Evolutionary conservation across 1,140 invertebrate genomes (phyloP).

Genomic region (Cryptotermes secundus): DNA sequence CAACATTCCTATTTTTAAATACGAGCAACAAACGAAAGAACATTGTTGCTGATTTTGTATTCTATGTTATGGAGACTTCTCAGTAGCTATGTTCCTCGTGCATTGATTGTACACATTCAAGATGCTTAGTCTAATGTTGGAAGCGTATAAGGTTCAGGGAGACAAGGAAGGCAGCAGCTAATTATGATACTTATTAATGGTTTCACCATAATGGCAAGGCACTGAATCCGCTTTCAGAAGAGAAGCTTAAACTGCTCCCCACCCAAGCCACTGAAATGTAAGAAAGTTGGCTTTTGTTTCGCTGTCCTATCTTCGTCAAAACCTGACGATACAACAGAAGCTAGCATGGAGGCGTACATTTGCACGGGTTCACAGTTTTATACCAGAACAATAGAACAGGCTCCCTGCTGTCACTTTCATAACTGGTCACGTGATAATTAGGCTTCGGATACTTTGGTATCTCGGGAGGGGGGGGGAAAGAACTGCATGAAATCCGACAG

Average conservation of each 20-base stretch:
- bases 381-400: background rate
- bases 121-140: background rate
- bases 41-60: too few species aligned
- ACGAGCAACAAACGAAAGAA: too few species aligned
- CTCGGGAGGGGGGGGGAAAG: background rate
- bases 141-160: background rate
- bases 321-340: too few species aligned
- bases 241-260: background rate
- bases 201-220: background rate
- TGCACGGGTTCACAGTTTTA: background rate
- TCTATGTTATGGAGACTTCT: too few species aligned
- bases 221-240: background rate
- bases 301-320: background rate
- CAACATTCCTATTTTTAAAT: too few species aligned
- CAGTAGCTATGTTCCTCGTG: background rate
- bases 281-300: background rate
- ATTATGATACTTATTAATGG: slow-evolving; percentile 6
- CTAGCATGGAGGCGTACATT: background rate
- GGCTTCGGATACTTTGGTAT: background rate
- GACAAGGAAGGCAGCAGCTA: background rate
- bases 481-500: too few species aligned
- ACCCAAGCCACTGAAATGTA: background rate
- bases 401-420: background rate
- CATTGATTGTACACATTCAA: background rate
- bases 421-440: background rate